Evolutionary conservation across 2,888 invertebrate genomes (phyloP), one percentile per base, ranked within the genome.

Genomic region (Lasioglossum calceatum): DNA sequence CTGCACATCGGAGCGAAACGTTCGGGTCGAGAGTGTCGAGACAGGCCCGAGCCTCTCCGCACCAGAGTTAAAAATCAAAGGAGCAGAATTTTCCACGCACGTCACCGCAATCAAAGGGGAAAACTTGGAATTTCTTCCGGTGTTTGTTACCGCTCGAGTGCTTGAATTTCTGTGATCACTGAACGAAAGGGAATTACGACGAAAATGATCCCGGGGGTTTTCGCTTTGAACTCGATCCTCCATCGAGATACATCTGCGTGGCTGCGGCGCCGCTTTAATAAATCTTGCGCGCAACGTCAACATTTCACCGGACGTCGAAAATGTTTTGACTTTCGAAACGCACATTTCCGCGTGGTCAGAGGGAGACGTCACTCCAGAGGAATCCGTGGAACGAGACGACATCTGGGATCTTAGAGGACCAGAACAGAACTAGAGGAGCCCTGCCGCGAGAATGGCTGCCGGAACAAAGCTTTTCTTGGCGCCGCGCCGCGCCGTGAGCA

Each of bases 381-480:
- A 86, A 50, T 71, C 77, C 67, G 50, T 23, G 85, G 74, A 85
- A 58, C 80, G 85, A 58, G 70, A 86, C 89, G 90, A 89, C 89
- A 89, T 89, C 90, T 89, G 89, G 86, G 67, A 42, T 77, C 78
- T 64, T 32, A 70, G 81, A 84, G 64, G 77, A 50, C 44, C 61
- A 81, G 84, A 81, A 75, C 72, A 64, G 19, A 54, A 23, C 50
- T 23, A 23, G 50, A 19, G 23, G 0, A 7, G 7, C 7, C 23
- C 8, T 2, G 50, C 27, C 4, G 61, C 12, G 72, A 50, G 77
- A 76, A 88, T 78, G 86, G 67, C 83, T 87, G 88, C 84, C 90
- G 88, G 87, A 90, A 88, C 88, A 90, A 88, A 90, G 90, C 90
- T 90, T 90, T 87, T 90, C 90, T 90, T 90, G 88, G 90, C 88